Base-by-base conservation (phyloP, 1,140 invertebrate species). In the Telenomus remus region DNA sequence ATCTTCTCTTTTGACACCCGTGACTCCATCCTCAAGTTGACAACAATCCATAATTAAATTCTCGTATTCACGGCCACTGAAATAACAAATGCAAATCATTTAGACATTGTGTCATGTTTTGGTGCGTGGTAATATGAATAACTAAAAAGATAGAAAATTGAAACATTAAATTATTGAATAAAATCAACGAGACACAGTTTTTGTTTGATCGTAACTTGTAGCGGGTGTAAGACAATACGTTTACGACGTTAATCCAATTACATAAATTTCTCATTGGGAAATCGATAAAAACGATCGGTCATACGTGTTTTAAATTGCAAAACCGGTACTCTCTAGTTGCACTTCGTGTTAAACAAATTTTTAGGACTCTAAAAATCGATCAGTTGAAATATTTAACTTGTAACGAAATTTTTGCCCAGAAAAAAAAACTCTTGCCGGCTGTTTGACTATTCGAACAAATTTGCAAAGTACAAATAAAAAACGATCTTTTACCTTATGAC, bases 11-110 rank as follows among this genome's bases (percentile, higher is more conserved):
- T 95, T 96, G 7, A 92, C 91, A 46, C 93, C 92, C 74, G 91
- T 91, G 13, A 93, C 91, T 64, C 91, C 93, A 69, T 95, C 93
- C 81, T 95, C 94, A 81, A 98, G 84, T 88, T 98, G 97, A 84
- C 95, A 97, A 81, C 94, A 94, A 86, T 98, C 96, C 93, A 98
- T 93, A 39, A 98, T 94, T 37, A 96, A 90, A 85, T 96, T 95
- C 76, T 94, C 94, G 80, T 95, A 96, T 85, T 98, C 96, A 47
- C 94, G 91, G 64, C 95, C 94, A 89, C 96, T 98, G 90, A n/a
- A 90, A 91, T 72, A 56, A 63, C 16, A 63, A 66, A 78, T 50
- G 37, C n/a, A 64, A 44, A 54, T 47, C 15, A 66, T 57, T 66
- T 59, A 57, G 13, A 48, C 2, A 61, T 59, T 61, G 49, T 48